Conservation (phyloP, 2,888 invertebrate genomes). For the Diaphora mendica region DNA sequence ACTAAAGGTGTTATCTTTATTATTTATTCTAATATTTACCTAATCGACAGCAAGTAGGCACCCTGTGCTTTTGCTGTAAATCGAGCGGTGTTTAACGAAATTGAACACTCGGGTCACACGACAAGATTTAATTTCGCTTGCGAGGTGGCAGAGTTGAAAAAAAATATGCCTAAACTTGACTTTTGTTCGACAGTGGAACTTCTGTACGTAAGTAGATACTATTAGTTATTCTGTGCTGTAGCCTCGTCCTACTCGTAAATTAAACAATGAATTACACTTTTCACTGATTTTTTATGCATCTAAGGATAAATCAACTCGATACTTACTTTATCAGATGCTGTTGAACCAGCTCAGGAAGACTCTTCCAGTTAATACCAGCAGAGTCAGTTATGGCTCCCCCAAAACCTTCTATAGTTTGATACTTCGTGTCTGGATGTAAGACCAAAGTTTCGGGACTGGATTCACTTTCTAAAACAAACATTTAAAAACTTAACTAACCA, state of each 20-base stretch:
- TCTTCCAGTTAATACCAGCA: conserved; percentile 88
- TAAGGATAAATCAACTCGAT: not conserved
- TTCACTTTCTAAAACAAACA: conserved; percentile 8
- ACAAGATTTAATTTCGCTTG: no score
- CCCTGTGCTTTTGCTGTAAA: no score
- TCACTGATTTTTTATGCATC: not conserved
- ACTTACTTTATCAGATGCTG: conserved; percentile 61
- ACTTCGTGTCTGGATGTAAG: conserved; percentile 52
- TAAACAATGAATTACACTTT: not conserved
- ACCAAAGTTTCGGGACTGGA: conserved; percentile 21
- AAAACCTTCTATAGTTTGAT: conserved; percentile 91
- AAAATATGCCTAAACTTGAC: no score
- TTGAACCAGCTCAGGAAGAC: conserved; percentile 76
- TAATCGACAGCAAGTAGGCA: no score
- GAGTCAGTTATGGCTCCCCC: conserved; percentile 94
- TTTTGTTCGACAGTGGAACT: no score
- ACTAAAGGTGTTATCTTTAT: no score
- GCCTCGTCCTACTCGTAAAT: not conserved
- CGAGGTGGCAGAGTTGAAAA: no score
- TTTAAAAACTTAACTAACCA: not conserved
- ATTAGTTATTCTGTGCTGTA: no score
- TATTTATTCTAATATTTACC: no score
- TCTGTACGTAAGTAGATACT: no score
- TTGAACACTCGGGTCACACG: no score
- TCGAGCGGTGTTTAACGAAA: no score